Conservation (phyloP, 2,113 vertebrate species). For the Aix galericulata region DNA sequence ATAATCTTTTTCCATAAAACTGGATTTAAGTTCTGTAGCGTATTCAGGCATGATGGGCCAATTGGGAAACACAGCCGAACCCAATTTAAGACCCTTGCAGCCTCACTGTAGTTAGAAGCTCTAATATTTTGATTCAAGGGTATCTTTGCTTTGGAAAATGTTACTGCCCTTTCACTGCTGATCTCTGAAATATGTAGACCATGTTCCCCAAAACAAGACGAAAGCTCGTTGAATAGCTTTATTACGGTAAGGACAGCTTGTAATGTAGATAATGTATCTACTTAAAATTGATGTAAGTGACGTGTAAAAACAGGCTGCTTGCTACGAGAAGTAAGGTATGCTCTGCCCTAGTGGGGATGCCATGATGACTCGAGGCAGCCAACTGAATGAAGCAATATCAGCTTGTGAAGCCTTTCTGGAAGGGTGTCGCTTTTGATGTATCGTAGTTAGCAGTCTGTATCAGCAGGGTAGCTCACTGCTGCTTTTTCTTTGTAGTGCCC, state of each 20-base stretch:
- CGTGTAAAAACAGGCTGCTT: not conserved
- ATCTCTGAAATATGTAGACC: not conserved
- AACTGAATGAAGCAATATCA: not conserved
- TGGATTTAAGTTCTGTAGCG: not conserved
- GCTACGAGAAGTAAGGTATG: no score
- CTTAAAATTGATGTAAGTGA: not conserved
- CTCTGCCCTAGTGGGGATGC: not conserved
- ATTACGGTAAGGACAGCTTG: not conserved
- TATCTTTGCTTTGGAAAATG: not conserved
- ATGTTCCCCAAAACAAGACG: not conserved
- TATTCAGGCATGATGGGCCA: not conserved
- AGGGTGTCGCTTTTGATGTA: not conserved
- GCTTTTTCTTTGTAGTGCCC: slow-evolving; percentile 84
- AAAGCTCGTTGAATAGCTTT: not conserved
- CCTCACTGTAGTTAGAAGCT: not conserved
- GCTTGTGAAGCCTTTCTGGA: not conserved
- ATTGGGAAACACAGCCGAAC: not conserved
- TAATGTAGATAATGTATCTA: not conserved
- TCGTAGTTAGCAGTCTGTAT: not conserved
- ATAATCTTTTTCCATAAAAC: not conserved
- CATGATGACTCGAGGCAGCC: not conserved
- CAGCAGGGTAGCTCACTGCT: not conserved
- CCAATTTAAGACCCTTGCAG: not conserved
- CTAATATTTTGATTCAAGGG: not conserved
- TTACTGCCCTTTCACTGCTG: not conserved